Base-by-base conservation (phyloP, 2,888 invertebrate species). In the Tenthredo mesomela region DNA sequence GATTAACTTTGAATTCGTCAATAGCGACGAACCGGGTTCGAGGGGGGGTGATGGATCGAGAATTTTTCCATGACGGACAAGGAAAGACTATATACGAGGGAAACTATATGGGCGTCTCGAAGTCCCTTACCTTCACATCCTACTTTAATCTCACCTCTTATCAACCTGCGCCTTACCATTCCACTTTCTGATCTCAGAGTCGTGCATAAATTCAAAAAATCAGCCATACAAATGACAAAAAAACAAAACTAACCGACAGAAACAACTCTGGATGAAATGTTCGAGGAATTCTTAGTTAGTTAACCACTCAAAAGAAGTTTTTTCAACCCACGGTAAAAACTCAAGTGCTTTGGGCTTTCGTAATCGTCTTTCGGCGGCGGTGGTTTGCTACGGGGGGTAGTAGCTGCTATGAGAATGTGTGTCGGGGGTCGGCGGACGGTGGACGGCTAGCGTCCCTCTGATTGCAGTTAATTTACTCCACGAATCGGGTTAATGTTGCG, bases 401-500 rank as follows among this genome's bases (percentile, higher is more conserved):
- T 47, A 29, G 77, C 73, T 73, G 73, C 25, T 50, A 85, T 40
- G 67, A 80, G 86, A 83, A 73, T 75, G 84, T 84, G 58, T 77
- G 29, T 21, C 18, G 71, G 83, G 83, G 83, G 50, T 40, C 73
- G 84, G 73, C 61, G 80, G 40, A 61, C 61, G 84, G 47, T 43
- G 84, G 84, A 82, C 87, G 88, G 89, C 89, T 87, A 89, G 88
- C 90, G 90, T 89, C 90, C 89, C 90, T 90, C 90, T 92, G 92
- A 93, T 93, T 92, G 92, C 91, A 92, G 93, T 92, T 93, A 93
- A 93, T 93, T 93, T 93, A 90, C 91, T 90, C 91, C 89, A 90
- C 90, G 91, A 92, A 93, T 92, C 93, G 92, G 90, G 91, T 93
- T 93, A 93, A 93, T 93, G 93, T 93, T 93, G 90, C 92, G 93